These are phyloP conservation scores for Micoletzkya japonica DNA, from an alignment of 2,888 invertebrate genomes.

Conservation along the genomic window DNA sequence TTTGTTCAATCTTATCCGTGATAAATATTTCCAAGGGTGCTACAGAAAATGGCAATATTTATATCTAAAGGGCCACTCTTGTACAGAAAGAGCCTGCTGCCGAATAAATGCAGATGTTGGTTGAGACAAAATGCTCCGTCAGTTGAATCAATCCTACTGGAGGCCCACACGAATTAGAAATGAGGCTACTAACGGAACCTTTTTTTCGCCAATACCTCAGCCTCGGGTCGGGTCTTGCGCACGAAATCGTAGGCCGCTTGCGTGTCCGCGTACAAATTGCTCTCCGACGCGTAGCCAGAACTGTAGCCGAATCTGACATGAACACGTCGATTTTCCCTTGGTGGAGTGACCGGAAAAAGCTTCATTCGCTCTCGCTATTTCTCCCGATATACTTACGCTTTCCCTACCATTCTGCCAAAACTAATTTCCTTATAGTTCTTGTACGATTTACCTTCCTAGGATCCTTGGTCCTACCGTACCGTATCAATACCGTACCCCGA, in stretches of 20 bases:
- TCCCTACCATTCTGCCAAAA: background rate
- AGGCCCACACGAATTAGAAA: background rate
- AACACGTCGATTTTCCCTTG: too few relatives aligned
- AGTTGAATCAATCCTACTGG: background rate
- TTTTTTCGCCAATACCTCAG: too few relatives aligned
- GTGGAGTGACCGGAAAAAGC: too few relatives aligned
- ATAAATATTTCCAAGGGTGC: background rate
- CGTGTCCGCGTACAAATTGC: conserved; percentile 51
- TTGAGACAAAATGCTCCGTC: background rate
- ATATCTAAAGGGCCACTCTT: too few relatives aligned
- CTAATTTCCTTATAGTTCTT: background rate
- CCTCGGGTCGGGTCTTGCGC: conserved; percentile 38
- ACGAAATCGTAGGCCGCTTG: conserved; percentile 48
- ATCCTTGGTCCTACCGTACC: too few relatives aligned
- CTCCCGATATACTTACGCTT: background rate
- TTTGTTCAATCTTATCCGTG: background rate
- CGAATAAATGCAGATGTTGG: background rate
- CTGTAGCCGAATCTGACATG: conserved; percentile 46
- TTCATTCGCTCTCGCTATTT: background rate
- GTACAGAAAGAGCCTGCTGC: background rate
- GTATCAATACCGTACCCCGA: conserved; percentile 40
- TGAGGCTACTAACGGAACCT: too few relatives aligned
- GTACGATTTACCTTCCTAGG: background rate
- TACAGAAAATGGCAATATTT: too few relatives aligned
- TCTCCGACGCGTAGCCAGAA: conserved; percentile 47